Conservation (phyloP, 2,797 vertebrate species). For the Sibirionetta formosa region DNA sequence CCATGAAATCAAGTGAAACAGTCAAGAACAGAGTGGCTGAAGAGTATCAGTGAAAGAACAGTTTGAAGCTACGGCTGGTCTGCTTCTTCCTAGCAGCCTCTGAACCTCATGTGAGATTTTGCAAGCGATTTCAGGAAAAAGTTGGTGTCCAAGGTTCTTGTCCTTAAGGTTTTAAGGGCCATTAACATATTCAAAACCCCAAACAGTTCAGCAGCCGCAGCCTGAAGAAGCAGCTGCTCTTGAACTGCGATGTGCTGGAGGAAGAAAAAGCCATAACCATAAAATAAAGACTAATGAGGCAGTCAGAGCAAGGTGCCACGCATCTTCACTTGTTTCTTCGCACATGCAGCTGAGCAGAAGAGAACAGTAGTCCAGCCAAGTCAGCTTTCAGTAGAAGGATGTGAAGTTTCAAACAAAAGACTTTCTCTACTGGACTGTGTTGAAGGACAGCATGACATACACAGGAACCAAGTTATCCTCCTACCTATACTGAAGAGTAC, state of each 20-base stretch:
- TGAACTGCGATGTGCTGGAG: not conserved
- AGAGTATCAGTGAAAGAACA: not conserved
- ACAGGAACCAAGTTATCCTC: not conserved
- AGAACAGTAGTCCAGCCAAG: not conserved
- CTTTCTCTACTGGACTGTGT: not conserved
- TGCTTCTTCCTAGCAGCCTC: not conserved
- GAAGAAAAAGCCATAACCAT: not conserved
- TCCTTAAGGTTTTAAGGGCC: not conserved
- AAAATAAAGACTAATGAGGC: not conserved
- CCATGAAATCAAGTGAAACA: not conserved
- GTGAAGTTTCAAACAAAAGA: not conserved
- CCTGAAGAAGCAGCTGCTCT: not conserved
- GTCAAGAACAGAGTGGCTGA: not conserved
- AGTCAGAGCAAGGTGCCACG: not conserved
- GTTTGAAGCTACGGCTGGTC: not conserved
- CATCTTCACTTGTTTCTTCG: not conserved
- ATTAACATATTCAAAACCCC: not conserved
- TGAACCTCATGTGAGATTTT: not conserved
- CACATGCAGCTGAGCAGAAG: not conserved
- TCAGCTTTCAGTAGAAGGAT: not conserved
- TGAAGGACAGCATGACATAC: not conserved
- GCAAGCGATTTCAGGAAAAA: not conserved
- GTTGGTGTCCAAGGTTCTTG: not conserved
- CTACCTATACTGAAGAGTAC: not conserved
- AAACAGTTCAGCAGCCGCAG: not conserved